These are phyloP conservation scores for Conomelus anceps DNA, from an alignment of 2,888 invertebrate genomes.

Conservation along the genomic window DNA sequence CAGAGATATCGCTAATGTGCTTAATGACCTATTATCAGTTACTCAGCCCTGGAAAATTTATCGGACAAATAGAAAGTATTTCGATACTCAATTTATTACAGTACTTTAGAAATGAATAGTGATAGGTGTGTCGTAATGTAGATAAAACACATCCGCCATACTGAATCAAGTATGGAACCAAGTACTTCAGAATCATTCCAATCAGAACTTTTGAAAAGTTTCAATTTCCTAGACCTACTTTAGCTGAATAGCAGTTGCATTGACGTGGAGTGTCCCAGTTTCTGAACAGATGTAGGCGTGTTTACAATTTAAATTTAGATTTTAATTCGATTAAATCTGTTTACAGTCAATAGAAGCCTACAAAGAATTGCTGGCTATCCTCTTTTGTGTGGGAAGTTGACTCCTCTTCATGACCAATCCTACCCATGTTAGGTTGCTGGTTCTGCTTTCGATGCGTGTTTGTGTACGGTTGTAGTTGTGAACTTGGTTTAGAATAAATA, in stretches of 20 bases:
- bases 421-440: not conserved
- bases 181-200: not conserved
- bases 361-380: too few relatives aligned
- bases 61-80: not conserved
- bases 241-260: too few relatives aligned
- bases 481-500: not conserved
- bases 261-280: not conserved
- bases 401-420: not conserved
- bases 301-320: not conserved
- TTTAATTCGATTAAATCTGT: not conserved
- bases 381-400: not conserved
- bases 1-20: too few relatives aligned
- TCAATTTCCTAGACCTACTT: not conserved
- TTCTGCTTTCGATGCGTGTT: not conserved
- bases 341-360: not conserved
- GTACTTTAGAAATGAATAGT: not conserved
- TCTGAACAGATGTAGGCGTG: not conserved
- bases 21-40: too few relatives aligned
- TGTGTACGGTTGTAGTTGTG: not conserved
- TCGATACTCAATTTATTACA: too few relatives aligned
- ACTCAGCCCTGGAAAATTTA: not conserved
- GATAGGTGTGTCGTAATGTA: not conserved
- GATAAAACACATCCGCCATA: not conserved
- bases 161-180: too few relatives aligned
- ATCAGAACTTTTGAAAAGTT: not conserved